These are phyloP conservation scores for Willowsia nigromaculata DNA, from an alignment of 2,888 invertebrate species.

Conservation along the genomic window DNA sequence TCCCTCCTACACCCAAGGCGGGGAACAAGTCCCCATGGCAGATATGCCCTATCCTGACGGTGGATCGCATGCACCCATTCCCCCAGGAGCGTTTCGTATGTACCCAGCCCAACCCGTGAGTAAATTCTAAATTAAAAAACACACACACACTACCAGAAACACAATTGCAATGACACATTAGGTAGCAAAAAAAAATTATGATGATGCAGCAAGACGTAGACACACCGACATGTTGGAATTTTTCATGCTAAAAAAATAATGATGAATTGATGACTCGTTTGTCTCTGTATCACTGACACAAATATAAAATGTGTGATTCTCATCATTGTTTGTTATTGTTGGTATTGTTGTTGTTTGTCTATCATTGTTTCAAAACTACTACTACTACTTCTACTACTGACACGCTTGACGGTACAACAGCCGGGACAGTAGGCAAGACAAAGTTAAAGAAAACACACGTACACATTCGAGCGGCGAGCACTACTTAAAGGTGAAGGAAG, in stretches of 20 bases:
- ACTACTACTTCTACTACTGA: not conserved
- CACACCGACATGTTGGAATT: no score
- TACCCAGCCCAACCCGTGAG: constrained; percentile 81
- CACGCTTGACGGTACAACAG: constrained; percentile 52
- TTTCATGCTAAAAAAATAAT: no score
- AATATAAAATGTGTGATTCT: no score
- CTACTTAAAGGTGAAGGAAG: not conserved
- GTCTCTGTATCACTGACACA: no score
- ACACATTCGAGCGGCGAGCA: constrained; percentile 2
- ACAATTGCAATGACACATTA: no score
- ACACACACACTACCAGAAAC: not conserved
- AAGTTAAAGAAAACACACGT: constrained; percentile 27
- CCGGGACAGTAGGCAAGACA: constrained; percentile 68
- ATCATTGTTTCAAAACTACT: constrained; percentile 10
- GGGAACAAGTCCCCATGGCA: constrained; percentile 87
- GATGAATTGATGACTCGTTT: no score
- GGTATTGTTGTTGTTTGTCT: constrained; percentile 29
- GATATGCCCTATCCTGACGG: constrained; percentile 87
- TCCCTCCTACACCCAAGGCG: constrained; percentile 83
- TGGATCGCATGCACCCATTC: constrained; percentile 81
- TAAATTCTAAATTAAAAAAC: not conserved
- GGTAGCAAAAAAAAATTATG: no score
- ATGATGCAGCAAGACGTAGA: no score
- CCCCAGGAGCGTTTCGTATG: constrained; percentile 82
- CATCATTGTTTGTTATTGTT: constrained; percentile 40